Evolutionary conservation across 2,888 invertebrate genomes (phyloP), one percentile per base, ranked within the genome.

Genomic region (Chorisops tibialis): DNA sequence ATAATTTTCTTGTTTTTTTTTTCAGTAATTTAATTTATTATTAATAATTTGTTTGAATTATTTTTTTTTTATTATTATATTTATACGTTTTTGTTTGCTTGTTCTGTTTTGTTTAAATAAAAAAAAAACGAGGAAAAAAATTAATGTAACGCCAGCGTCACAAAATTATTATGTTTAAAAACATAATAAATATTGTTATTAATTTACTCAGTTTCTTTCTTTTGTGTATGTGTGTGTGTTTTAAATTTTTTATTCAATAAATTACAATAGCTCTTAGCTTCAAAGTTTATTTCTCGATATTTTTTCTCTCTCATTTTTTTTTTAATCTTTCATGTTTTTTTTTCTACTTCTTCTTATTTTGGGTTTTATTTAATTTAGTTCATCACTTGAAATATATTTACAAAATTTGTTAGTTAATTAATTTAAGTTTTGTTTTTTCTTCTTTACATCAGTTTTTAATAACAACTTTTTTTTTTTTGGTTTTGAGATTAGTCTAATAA

Each of bases 261-360:
- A 22, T 35, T 35, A 39, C 39, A 54, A 39, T 12, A 9, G 39
- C 5, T 16, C 4, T 39, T 12, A 5, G 16, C 12, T 39, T 16
- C 5, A 39, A 5, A 9, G 5, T 4, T 49, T 38, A 45, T 61
- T 18, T 41, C 12, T 18, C 16, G 4, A 22, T 48, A 16, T 51
- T 38, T 47, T 64, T 67, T 67, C 70, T 64, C 67, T 68, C 63
- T 58, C 54, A 59, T 62, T 70, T 67, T 50, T 65, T 70, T 66
- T 66, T 72, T 67, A 64, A 69, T 68, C 69, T 71, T 72, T 65
- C 68, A 68, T 65, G 68, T 66, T 72, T 63, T 68, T 67, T 61
- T 21, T 65, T 35, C 62, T 61, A 52, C 62, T 67, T 59, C 51
- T 50, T 50, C 5, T n/a, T 22, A n/a, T 14, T 16, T 35, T 35